Base-by-base conservation (phyloP, 2,888 invertebrate species). In the Tinea pellionella region DNA sequence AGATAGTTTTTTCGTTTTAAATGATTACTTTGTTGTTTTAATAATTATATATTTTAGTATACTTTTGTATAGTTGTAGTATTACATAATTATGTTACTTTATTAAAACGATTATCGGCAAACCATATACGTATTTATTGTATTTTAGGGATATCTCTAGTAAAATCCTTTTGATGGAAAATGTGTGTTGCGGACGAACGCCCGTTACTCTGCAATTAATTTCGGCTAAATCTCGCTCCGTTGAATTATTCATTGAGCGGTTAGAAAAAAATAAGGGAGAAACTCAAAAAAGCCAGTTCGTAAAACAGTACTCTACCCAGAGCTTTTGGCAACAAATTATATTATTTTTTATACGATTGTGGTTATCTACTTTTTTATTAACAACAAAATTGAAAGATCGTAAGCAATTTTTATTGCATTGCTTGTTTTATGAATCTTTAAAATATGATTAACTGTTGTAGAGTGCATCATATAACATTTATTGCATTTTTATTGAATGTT, bases 121-220 rank as follows among this genome's bases (percentile, higher is more conserved):
- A n/a, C n/a, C n/a, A n/a, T n/a, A n/a, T n/a, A n/a, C n/a, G n/a
- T n/a, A n/a, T n/a, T n/a, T n/a, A n/a, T n/a, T n/a, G 37, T 37
- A 9, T 37, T 15, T 16, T 47, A 47, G 13, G 47, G 47, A 47
- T 9, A 15, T 24, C 66, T 68, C 65, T 61, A 66, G 65, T 67
- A 69, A 74, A 59, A 73, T 70, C 75, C 78, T 74, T 78, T 75
- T 78, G 79, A 81, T 79, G 79, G 78, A 73, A 75, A 78, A 77
- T 79, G 76, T 77, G 72, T 79, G 79, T 78, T 76, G 77, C 63
- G 78, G 77, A 66, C 65, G 68, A 68, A 64, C 68, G 67, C 65
- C 69, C 69, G 71, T 71, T 73, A 68, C 71, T 72, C 67, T 72
- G 73, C 78, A 74, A 77, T 78, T 78, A 77, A 78, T 79, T 78